phyloP scores from a whole-genome alignment of 2,113 vertebrate species.

The Nymphicus hollandicus region DNA sequence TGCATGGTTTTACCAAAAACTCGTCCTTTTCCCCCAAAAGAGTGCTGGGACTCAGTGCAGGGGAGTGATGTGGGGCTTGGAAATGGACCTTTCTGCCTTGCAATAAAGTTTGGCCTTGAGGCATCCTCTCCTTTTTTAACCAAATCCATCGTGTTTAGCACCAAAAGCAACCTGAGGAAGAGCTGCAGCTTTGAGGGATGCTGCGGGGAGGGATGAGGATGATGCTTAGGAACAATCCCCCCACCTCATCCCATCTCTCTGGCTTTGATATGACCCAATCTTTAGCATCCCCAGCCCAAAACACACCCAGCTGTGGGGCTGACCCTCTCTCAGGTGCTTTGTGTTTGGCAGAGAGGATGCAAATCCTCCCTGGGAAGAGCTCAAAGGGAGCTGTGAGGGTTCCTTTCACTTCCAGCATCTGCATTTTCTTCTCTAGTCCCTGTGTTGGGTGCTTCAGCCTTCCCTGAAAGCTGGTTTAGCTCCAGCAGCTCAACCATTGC shows the following conservation, averaged over 20 bases:
- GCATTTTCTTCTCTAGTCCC: neutral
- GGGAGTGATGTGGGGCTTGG: neutral
- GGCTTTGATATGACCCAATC: neutral
- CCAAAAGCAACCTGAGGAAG: rapidly evolving
- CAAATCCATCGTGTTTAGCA: neutral
- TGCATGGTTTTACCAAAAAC: neutral
- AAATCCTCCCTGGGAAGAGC: neutral
- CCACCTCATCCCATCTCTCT: rapidly evolving
- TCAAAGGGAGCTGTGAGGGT: neutral
- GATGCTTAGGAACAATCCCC: rapidly evolving
- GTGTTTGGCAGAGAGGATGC: neutral
- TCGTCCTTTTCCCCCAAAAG: neutral
- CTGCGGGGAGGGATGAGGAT: rapidly evolving
- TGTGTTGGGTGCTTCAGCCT: neutral
- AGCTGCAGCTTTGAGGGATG: rapidly evolving
- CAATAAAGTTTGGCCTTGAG: slow-evolving; percentile 61
- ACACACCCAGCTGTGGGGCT: neutral
- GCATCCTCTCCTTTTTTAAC: neutral
- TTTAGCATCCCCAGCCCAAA: neutral
- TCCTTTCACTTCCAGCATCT: rapidly evolving
- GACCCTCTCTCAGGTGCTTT: neutral
- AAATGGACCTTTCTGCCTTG: neutral
- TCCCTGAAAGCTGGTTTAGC: neutral
- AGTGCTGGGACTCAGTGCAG: neutral
- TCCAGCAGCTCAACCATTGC: neutral